Base-by-base conservation (phyloP, 2,888 invertebrate species). In the Mesochorus sp. region DNA sequence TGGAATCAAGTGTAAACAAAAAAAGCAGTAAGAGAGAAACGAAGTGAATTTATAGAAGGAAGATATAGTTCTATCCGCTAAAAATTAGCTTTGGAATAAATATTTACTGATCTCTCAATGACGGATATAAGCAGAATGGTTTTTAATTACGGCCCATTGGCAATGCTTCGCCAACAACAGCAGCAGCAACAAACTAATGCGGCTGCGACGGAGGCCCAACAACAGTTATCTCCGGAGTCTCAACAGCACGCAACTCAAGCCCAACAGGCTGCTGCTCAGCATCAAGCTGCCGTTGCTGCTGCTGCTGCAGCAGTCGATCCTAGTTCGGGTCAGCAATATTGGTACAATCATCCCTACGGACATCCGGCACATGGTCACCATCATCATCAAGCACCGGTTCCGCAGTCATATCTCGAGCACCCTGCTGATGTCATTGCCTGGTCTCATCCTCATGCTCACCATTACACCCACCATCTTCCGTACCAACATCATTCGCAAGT, bases 71-170 rank as follows among this genome's bases (percentile, higher is more conserved):
- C 8, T 21, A 12, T 42, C 10, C n/a, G n/a, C n/a, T n/a, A 12
- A 3, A 12, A 28, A 14, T 4, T 39, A 5, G 10, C 3, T 12
- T 12, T 0, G 10, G 6, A 26, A 8, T 10, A 68, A n/a, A n/a
- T n/a, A n/a, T n/a, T 39, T 17, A 5, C 0, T 4, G 6, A 64
- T 31, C 21, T 10, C 8, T 49, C 44, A 55, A 87, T 85, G 84
- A 82, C 85, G 62, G 85, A 88, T 14, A 81, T 85, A 26, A 82
- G 83, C 59, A 77, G 77, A 24, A 95, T 95, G 95, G 95, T 95
- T 92, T 95, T 95, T 83, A 95, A 95, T 91, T 95, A 94, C 87
- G 94, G 94, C 91, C 92, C 94, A 90, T 91, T 94, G 87, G 93
- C 94, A 91, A 93, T 94, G 92, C 95, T 95, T 91, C 93, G 94